phyloP scores from a whole-genome alignment of 2,113 vertebrate genomes.

The Noturus placidus region DNA sequence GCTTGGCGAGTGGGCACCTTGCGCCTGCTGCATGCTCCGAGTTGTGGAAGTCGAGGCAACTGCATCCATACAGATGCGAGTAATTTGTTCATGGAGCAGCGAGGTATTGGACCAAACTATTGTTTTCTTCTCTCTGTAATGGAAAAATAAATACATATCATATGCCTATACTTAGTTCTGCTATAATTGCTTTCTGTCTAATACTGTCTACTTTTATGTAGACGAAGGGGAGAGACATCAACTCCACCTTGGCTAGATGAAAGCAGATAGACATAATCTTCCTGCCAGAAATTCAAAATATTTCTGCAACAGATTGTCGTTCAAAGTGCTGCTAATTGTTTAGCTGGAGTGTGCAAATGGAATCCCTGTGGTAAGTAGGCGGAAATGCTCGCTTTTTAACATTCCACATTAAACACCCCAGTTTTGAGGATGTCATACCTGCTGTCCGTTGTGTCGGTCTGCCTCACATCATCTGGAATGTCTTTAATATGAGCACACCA shows the following conservation, averaged over 20 bases:
- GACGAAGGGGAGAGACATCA: slow-evolving; percentile 5
- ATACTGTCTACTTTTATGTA: neutral
- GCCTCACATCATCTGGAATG: slow-evolving; percentile 54
- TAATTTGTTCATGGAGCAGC: slow-evolving; percentile 66
- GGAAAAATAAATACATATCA: neutral
- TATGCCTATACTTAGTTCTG: neutral
- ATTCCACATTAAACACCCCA: slow-evolving; percentile 42
- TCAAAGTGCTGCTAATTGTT: slow-evolving; percentile 50
- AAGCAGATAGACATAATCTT: slow-evolving; percentile 39
- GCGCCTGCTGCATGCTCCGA: slow-evolving; percentile 52
- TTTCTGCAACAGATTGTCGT: slow-evolving; percentile 42
- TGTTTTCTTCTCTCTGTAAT: slow-evolving; percentile 6
- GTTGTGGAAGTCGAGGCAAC: slow-evolving; percentile 62
- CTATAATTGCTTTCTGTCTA: slow-evolving; percentile 5
- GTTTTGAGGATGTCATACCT: slow-evolving; percentile 54
- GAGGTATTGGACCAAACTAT: slow-evolving; percentile 9
- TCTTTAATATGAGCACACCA: slow-evolving; percentile 57
- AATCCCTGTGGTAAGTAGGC: slow-evolving; percentile 42
- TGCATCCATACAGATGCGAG: slow-evolving; percentile 3
- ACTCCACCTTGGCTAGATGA: slow-evolving; percentile 11
- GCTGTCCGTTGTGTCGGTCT: slow-evolving; percentile 46
- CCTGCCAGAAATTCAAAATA: slow-evolving; percentile 26
- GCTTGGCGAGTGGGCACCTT: slow-evolving; percentile 61
- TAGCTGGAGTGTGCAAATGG: slow-evolving; percentile 35
- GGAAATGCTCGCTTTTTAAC: slow-evolving; percentile 46